Percentiles rank a stretch among this genome's conserved stretches.
phyloP scores from a whole-genome alignment of 2,888 invertebrate genomes.

The Marronus borbonicus region DNA sequence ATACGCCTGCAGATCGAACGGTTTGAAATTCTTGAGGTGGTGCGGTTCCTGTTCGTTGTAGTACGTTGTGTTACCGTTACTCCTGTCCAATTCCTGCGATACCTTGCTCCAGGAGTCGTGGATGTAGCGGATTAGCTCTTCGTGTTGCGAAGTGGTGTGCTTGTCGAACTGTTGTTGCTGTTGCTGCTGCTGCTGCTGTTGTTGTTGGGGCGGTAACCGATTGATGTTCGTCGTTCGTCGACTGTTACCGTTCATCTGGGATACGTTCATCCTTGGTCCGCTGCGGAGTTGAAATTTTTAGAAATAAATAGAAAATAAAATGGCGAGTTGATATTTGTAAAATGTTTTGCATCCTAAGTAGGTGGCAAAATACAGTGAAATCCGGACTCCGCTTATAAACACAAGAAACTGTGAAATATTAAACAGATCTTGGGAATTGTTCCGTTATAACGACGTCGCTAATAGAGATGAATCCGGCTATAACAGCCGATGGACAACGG shows the following conservation, averaged over 20 bases:
- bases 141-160: constrained; percentile 74
- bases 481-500: no score
- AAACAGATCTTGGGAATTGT: no score
- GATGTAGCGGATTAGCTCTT: constrained; percentile 86
- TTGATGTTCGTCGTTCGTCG: constrained; percentile 61
- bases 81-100: constrained; percentile 63
- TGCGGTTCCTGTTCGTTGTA: constrained; percentile 76
- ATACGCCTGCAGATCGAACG: constrained; percentile 85
- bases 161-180: constrained; percentile 54
- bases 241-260: constrained; percentile 67
- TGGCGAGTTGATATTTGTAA: not conserved
- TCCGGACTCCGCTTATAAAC: no score
- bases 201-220: constrained; percentile 59
- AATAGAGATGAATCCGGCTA: no score
- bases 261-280: constrained; percentile 67
- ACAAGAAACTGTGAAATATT: no score
- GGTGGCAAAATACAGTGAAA: no score
- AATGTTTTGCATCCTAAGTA: no score
- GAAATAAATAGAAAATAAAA: constrained; percentile 8
- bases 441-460: no score
- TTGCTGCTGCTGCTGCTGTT: constrained; percentile 42
- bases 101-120: constrained; percentile 85
- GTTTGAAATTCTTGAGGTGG: constrained; percentile 80
- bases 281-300: constrained; percentile 54
- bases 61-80: constrained; percentile 73